phyloP scores from a whole-genome alignment of 2,113 vertebrate species.

The Laticauda colubrina region DNA sequence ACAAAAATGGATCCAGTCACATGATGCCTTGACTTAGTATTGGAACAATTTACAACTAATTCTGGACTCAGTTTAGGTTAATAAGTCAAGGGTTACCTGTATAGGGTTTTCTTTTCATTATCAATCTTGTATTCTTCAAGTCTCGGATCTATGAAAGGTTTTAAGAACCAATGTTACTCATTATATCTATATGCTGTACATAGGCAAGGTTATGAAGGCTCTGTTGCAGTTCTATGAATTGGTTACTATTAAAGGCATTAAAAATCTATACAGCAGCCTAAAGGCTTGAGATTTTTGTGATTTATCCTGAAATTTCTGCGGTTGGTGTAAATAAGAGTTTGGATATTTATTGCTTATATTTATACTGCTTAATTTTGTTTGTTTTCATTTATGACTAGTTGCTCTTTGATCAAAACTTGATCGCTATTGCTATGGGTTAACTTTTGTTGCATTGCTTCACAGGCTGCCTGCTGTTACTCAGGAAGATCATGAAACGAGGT shows the following conservation, averaged over 20 bases:
- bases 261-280: background rate
- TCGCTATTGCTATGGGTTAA: constrained; percentile 67
- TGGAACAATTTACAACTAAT: background rate
- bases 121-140: background rate
- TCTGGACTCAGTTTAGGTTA: background rate
- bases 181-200: constrained; percentile 46
- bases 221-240: background rate
- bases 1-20: background rate
- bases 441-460: constrained; percentile 72
- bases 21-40: background rate
- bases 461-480: constrained; percentile 73
- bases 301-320: constrained; percentile 1
- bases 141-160: constrained; percentile 32
- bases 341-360: constrained; percentile 44
- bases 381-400: constrained; percentile 59
- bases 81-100: background rate
- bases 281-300: background rate
- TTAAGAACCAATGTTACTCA: constrained; percentile 34
- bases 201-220: background rate
- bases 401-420: constrained; percentile 57
- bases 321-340: constrained; percentile 44
- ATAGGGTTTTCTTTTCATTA: background rate
- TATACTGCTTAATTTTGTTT: constrained; percentile 55
- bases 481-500: constrained; percentile 89
- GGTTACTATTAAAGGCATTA: constrained; percentile 9